A percentile compares a stretch with the other conserved stretches of the same genome.
These are phyloP conservation scores for Tokudaia tokunoshimensis DNA, from an alignment of 2,797 vertebrate species.

Conservation along the genomic window DNA sequence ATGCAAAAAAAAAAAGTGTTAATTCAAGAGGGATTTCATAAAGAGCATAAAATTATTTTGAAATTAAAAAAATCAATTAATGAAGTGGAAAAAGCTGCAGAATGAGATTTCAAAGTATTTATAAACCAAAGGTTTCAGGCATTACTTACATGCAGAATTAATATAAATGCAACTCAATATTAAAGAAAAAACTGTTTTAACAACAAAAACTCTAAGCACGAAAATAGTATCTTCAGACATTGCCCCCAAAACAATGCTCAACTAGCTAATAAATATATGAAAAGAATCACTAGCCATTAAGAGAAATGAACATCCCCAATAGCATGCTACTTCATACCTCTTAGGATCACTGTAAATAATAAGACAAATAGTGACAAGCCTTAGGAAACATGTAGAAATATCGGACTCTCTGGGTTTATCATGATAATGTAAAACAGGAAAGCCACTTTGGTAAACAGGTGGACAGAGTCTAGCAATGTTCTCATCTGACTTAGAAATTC, in stretches of 20 bases:
- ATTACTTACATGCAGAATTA: neutral
- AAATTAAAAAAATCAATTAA: neutral
- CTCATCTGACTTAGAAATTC: neutral
- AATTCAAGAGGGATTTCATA: neutral
- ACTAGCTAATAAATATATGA: neutral
- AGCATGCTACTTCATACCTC: neutral
- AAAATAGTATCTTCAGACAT: neutral
- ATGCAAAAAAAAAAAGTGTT: neutral
- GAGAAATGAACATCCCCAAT: neutral
- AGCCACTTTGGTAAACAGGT: neutral
- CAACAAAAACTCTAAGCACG: neutral
- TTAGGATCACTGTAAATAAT: neutral
- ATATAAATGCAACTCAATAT: slow-evolving; percentile 6
- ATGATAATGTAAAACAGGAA: neutral
- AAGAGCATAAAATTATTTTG: neutral
- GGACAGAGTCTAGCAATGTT: neutral
- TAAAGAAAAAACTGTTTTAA: slow-evolving; percentile 14
- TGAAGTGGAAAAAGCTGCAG: neutral
- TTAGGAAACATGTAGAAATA: neutral
- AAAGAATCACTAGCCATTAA: neutral
- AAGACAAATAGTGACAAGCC: neutral
- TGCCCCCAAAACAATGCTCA: neutral
- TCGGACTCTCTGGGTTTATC: neutral
- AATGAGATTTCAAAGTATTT: neutral
- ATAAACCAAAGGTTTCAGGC: neutral